Evolutionary conservation across 2,888 invertebrate genomes (phyloP).

Genomic region (Acheta domesticus): DNA sequence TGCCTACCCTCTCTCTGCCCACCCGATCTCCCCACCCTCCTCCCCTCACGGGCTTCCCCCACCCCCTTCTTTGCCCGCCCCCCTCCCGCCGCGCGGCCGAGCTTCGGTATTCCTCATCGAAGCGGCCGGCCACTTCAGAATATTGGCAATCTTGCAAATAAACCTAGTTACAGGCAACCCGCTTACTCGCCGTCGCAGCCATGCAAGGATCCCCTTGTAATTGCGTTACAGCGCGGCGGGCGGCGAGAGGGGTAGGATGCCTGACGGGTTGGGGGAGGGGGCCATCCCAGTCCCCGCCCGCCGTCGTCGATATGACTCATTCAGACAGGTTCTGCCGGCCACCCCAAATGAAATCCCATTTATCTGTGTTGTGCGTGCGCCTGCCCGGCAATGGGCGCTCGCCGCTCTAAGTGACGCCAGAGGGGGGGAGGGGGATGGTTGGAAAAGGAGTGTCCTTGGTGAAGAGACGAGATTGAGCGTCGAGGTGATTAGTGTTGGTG

Average conservation of each 20-base stretch:
- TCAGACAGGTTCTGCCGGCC: neutral
- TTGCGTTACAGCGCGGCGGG: neutral
- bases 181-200: conserved; percentile 1
- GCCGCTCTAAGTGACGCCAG: neutral
- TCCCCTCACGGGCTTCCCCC: too few species aligned
- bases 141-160: conserved; percentile 31
- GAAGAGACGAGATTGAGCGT: too few species aligned
- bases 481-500: too few species aligned
- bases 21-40: neutral
- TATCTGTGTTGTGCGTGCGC: neutral
- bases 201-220: neutral
- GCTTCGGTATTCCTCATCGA: neutral
- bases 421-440: too few species aligned
- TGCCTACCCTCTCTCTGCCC: neutral
- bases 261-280: neutral
- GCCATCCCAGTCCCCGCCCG: too few species aligned
- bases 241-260: neutral
- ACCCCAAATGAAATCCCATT: conserved; percentile 4
- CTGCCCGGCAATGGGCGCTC: too few species aligned
- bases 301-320: neutral
- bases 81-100: too few species aligned
- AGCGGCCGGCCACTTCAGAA: conserved; percentile 25
- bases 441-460: too few species aligned
- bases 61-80: too few species aligned
- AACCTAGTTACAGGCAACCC: neutral